Percentiles rank a stretch among this genome's conserved stretches.
Conservation (phyloP, 2,797 vertebrate species). For the Rousettus madagascariensis region DNA sequence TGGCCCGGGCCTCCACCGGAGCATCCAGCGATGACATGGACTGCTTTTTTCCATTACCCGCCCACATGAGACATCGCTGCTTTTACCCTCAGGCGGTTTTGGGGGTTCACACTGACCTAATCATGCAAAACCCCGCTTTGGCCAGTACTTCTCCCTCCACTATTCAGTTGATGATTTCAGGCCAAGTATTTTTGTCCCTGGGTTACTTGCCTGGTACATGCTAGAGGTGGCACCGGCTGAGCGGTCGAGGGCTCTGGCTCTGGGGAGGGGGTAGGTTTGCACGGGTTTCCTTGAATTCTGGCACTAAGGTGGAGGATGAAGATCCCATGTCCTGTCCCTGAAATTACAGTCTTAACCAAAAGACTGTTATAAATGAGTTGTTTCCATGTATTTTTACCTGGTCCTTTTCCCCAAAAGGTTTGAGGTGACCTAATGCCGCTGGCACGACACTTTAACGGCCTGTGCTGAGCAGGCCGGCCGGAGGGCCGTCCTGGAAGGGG, state of each 20-base stretch:
- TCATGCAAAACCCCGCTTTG: background rate
- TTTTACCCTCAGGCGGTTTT: background rate
- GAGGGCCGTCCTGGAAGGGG: rapidly evolving
- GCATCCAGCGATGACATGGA: background rate
- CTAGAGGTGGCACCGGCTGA: background rate
- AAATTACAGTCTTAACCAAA: background rate
- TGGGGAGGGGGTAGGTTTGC: no score
- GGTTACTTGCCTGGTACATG: background rate
- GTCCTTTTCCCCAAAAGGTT: background rate
- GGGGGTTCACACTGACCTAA: background rate
- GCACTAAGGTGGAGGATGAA: background rate
- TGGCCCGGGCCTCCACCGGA: background rate
- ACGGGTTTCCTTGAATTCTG: background rate
- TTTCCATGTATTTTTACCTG: background rate
- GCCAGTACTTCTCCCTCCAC: background rate
- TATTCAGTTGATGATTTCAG: background rate
- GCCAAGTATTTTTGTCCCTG: background rate
- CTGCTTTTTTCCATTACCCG: background rate
- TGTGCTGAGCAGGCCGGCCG: background rate
- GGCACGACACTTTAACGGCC: rapidly evolving
- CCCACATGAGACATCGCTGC: background rate
- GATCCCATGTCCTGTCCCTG: background rate
- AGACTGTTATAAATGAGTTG: background rate
- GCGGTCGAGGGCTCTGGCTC: background rate
- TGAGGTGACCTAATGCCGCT: background rate